A percentile compares a stretch with the other conserved stretches of the same genome.
phyloP scores from a whole-genome alignment of 2,113 vertebrate species.

The Nothobranchius kuhntae region DNA sequence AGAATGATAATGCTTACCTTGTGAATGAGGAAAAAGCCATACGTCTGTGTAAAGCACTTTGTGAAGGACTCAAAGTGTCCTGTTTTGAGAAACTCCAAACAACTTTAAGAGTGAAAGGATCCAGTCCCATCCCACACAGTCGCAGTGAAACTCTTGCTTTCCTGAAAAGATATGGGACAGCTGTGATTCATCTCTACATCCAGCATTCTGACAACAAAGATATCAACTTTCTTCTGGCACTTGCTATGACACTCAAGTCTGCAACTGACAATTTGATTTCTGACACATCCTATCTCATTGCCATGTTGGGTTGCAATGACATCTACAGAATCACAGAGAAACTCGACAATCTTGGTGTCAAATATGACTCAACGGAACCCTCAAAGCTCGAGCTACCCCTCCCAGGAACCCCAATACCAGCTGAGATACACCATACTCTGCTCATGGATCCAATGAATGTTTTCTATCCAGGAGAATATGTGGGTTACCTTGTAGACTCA shows the following conservation, averaged over 20 bases:
- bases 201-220: constrained; percentile 99
- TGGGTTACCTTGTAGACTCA: constrained; percentile 97
- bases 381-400: constrained; percentile 97
- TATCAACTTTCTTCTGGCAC: constrained; percentile 94
- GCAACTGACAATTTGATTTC: constrained; percentile 99
- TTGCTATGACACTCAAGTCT: constrained; percentile 98
- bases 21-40: constrained; percentile 98
- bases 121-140: constrained; percentile 92
- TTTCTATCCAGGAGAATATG: constrained; percentile 98
- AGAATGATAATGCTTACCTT: constrained; percentile 96
- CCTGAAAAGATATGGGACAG: constrained; percentile 92
- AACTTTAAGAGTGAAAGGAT: constrained; percentile 95
- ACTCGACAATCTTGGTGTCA: constrained; percentile 97
- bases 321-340: constrained; percentile 98
- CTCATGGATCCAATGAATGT: constrained; percentile 99
- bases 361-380: constrained; percentile 94
- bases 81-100: constrained; percentile 98
- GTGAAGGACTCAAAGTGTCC: constrained; percentile 96
- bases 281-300: constrained; percentile 98
- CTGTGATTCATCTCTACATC: constrained; percentile 96
- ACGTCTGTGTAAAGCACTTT: constrained; percentile 93
- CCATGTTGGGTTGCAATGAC: constrained; percentile 98
- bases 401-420: constrained; percentile 96
- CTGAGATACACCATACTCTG: constrained; percentile 96
- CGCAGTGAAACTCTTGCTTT: constrained; percentile 97